Conservation (phyloP, 2,113 vertebrate genomes). For the Isichthys henryi region DNA sequence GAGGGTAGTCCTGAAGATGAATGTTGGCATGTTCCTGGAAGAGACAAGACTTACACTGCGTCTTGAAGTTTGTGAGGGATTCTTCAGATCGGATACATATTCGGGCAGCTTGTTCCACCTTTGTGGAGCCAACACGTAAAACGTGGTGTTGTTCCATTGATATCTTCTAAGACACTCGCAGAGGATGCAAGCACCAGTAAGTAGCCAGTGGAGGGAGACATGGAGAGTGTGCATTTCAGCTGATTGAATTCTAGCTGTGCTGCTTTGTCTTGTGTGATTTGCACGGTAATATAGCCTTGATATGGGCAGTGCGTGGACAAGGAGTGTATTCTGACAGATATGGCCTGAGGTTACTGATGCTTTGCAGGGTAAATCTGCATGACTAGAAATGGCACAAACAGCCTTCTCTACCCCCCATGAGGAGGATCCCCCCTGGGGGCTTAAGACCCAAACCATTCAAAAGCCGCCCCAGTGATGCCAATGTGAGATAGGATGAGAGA, state of each 20-base stretch:
- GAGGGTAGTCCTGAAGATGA: not conserved
- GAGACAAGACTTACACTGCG: not conserved
- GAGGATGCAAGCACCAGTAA: not conserved
- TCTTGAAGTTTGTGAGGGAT: not conserved
- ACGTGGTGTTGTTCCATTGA: not conserved
- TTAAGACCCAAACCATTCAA: not conserved
- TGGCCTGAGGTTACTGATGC: not conserved
- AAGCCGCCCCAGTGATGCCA: not conserved
- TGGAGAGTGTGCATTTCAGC: not conserved
- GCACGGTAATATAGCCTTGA: not conserved
- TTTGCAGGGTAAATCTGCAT: not conserved
- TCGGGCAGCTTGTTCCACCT: not conserved
- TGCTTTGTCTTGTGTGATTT: not conserved
- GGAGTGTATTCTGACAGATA: not conserved
- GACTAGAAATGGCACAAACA: not conserved
- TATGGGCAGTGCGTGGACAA: not conserved
- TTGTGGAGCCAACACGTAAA: not conserved
- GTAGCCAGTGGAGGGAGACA: not conserved
- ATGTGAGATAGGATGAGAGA: not conserved
- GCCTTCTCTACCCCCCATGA: not conserved
- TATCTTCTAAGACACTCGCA: not conserved
- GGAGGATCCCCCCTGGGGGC: not conserved
- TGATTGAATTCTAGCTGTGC: not conserved
- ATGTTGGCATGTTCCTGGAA: not conserved
- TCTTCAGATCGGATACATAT: not conserved